A percentile compares a stretch with the other conserved stretches of the same genome.
Conservation (phyloP, 2,888 invertebrate genomes). For the Protophormia terraenovae region DNA sequence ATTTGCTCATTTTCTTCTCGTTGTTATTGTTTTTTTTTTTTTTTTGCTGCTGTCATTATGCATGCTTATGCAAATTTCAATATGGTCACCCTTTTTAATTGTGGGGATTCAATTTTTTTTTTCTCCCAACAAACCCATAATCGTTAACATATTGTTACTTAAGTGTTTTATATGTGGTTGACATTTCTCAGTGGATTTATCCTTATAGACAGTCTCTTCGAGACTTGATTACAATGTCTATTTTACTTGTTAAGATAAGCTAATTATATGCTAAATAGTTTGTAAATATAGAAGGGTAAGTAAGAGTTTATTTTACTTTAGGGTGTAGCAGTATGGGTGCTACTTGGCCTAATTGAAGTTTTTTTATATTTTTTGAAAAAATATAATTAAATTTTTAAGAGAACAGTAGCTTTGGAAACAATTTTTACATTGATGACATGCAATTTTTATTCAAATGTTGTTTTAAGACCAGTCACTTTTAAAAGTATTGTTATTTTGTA, state of each 20-base stretch:
- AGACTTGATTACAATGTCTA: slow-evolving; percentile 21
- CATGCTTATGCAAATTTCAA: slow-evolving; percentile 78
- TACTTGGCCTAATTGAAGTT: not conserved
- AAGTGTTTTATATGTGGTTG: slow-evolving; percentile 51
- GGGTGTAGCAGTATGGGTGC: slow-evolving; percentile 1
- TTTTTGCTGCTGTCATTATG: slow-evolving; percentile 19
- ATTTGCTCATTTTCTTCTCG: not conserved
- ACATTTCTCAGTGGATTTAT: slow-evolving; percentile 6
- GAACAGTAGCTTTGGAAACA: not conserved
- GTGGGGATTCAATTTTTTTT: slow-evolving; percentile 3
- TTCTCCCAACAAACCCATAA: slow-evolving; percentile 11
- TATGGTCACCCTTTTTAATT: slow-evolving; percentile 75
- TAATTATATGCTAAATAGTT: slow-evolving; percentile 78
- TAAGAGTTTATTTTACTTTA: not conserved
- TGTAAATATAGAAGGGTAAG: not conserved
- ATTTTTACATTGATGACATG: not conserved
- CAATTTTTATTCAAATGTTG: no score
- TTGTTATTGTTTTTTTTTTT: not conserved
- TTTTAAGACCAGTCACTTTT: no score
- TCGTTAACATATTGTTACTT: slow-evolving; percentile 52
- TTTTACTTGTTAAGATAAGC: slow-evolving; percentile 68
- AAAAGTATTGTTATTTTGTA: no score
- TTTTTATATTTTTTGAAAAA: not conserved
- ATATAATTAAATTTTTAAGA: slow-evolving; percentile 9
- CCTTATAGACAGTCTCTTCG: not conserved